These are phyloP conservation scores for Rhagoletis zephyria DNA, from an alignment of 1,140 invertebrate genomes.

Conservation along the genomic window DNA sequence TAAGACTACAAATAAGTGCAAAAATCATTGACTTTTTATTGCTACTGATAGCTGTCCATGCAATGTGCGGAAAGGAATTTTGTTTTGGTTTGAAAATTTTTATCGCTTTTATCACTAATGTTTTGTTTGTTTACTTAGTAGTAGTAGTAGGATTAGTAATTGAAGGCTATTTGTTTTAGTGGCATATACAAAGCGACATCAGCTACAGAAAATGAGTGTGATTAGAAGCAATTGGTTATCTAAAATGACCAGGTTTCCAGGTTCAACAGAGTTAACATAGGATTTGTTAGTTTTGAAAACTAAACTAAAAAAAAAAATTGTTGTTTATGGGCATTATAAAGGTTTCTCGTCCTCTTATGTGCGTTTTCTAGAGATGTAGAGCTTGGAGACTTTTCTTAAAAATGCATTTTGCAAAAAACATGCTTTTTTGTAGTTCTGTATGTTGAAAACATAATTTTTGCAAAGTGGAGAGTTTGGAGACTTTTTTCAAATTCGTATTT, in stretches of 20 bases:
- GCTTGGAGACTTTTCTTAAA: constrained; percentile 5
- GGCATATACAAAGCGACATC: no score
- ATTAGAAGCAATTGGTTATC: background rate
- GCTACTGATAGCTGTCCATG: background rate
- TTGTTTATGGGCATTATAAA: no score
- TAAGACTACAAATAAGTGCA: background rate
- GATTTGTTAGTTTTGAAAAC: no score
- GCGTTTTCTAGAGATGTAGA: background rate
- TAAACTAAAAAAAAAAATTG: no score
- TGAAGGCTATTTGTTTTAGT: constrained; percentile 23
- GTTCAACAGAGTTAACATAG: no score
- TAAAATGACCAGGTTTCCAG: no score
- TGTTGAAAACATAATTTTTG: no score
- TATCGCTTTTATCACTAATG: background rate
- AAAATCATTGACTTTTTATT: background rate
- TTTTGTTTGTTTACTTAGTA: constrained; percentile 24
- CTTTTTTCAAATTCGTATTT: no score
- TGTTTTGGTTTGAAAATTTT: background rate
- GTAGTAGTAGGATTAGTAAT: background rate
- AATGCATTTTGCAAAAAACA: background rate
- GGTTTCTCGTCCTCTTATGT: background rate
- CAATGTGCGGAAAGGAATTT: background rate
- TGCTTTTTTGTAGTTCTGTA: no score
- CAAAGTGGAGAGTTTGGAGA: no score
- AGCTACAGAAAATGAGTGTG: background rate